phyloP scores from a whole-genome alignment of 2,888 invertebrate species.

The Creontiades dilutus region DNA sequence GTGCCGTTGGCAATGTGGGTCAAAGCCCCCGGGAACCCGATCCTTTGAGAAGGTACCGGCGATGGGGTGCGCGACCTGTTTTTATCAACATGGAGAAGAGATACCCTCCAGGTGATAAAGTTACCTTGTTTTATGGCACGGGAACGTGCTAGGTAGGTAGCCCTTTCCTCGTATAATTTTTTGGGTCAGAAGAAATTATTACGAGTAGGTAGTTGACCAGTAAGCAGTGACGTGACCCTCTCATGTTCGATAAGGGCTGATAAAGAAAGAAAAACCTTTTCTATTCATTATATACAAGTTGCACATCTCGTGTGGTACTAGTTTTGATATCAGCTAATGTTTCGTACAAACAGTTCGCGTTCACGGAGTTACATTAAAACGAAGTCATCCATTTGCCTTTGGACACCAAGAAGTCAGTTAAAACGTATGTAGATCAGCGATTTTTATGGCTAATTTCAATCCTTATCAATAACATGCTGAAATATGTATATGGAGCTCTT shows the following conservation, averaged over 20 bases:
- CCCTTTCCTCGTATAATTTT: background rate
- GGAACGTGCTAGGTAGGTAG: background rate
- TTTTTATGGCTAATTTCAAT: no score
- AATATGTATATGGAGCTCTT: no score
- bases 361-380: no score
- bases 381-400: no score
- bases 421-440: no score
- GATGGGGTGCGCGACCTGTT: conserved; percentile 6
- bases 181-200: conserved; percentile 18
- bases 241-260: background rate
- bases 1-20: background rate
- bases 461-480: no score
- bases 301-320: no score
- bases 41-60: background rate
- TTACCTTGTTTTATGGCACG: background rate
- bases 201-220: background rate
- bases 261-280: background rate
- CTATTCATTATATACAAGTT: no score
- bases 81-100: background rate
- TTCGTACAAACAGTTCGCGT: no score
- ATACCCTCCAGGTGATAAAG: conserved; percentile 3
- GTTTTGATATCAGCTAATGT: no score
- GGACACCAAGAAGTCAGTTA: no score
- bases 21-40: background rate
- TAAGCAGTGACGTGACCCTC: background rate